Evolutionary conservation across 2,888 invertebrate species (phyloP).

Genomic region (Himalopsyche japonica): DNA sequence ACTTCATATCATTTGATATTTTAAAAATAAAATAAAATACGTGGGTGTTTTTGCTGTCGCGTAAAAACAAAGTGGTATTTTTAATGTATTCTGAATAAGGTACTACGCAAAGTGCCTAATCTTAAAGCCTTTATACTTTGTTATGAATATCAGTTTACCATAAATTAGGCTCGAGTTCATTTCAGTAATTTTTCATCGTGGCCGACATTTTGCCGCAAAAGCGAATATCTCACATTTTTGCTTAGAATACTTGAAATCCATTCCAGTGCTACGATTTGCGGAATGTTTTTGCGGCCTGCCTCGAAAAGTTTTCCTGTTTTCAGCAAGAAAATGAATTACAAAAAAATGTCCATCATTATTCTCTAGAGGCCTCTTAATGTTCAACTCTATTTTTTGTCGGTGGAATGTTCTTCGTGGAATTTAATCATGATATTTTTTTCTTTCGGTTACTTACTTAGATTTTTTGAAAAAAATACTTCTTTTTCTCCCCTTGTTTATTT

Average conservation of each 20-base stretch:
- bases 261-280: not conserved
- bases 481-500: not conserved
- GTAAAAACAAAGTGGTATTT: too few species aligned
- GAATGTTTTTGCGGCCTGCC: not conserved
- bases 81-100: too few species aligned
- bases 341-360: slow-evolving; percentile 10
- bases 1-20: too few species aligned
- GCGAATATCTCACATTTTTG: not conserved
- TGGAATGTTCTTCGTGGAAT: not conserved
- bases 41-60: too few species aligned
- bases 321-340: not conserved
- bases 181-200: not conserved
- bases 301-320: not conserved
- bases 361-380: not conserved
- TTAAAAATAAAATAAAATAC: too few species aligned
- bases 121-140: not conserved
- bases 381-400: not conserved
- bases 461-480: not conserved
- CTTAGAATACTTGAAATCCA: not conserved
- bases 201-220: not conserved
- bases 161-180: not conserved
- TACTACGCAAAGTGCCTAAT: too few species aligned
- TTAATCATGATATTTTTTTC: not conserved
- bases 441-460: not conserved
- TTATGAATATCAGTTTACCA: not conserved